Evolutionary conservation across 2,797 vertebrate genomes (phyloP), one percentile per base, ranked within the genome.

Genomic region (Mallotus villosus): DNA sequence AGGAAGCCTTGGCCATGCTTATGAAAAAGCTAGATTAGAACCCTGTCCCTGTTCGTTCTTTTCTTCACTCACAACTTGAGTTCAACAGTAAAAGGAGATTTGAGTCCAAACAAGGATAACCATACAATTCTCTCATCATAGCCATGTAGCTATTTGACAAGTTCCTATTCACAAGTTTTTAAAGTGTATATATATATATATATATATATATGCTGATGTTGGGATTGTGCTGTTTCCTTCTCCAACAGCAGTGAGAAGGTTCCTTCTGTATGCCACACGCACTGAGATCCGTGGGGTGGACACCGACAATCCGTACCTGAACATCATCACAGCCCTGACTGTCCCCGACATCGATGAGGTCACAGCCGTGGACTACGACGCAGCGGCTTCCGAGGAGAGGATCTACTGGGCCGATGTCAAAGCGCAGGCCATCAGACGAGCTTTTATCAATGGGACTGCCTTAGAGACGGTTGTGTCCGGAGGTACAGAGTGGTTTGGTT

Each of bases 351-450:
- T 95, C 27, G 94, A 95, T 74, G 93, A 96, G 60, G 94, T 95
- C 73, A 94, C 94, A 0, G 92, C 94, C 7, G 91, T 96, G 82
- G 95, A 96, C 80, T 96, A 94, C 2, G 94, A 96, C 79, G 90
- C 92, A 0, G 46, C 41, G 11, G 9, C 41, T 14, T 14, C 79
- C 37, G 94, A 95, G 22, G 94, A 95, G 46, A 91, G 94, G 55
- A 87, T 96, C 32, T 96, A 96, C 70, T 96, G 95, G 95, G 91
- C 94, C 46, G 95, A 96, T 70, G 90, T 95, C 72, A 95, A 95
- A 84, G 95, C 95, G 2, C 93, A 94, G 76, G 95, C 93, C 53
- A 94, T 96, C 78, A 96, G 95, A 73, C 86, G 95, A 1, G 94
- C 93, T 29, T 95, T 94, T 74, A 92, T 96, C 81, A 96, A 95